Evolutionary conservation across 1,140 invertebrate species (phyloP).

Genomic region (Ostrea denselamellosa): DNA sequence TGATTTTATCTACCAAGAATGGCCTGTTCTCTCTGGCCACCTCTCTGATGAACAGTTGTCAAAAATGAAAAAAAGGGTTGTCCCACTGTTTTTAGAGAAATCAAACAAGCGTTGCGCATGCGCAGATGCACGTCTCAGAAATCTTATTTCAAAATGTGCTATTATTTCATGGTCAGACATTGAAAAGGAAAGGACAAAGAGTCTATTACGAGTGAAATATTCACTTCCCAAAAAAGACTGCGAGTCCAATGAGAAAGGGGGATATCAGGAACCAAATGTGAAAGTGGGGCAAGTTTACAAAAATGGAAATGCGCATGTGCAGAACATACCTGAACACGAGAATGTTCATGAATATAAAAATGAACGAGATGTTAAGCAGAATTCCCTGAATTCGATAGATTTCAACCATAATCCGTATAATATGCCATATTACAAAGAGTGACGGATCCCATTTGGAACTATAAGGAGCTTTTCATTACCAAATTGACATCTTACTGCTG

Average conservation of each 20-base stretch:
- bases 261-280: not conserved
- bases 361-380: not conserved
- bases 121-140: not conserved
- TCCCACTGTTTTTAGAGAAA: not conserved
- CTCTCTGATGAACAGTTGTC: not conserved
- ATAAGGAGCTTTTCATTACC: too few species aligned
- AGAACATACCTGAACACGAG: not conserved
- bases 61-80: not conserved
- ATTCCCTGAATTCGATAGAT: not conserved
- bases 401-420: conserved; percentile 31
- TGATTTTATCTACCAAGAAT: conserved; percentile 14
- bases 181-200: not conserved
- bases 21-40: not conserved
- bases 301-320: not conserved
- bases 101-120: not conserved
- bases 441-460: not conserved
- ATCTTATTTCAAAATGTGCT: conserved; percentile 5
- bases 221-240: not conserved
- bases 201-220: not conserved
- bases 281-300: not conserved
- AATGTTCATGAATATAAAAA: not conserved
- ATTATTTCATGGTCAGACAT: not conserved
- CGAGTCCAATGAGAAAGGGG: not conserved
- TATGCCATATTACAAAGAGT: conserved; percentile 2
- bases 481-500: too few species aligned